phyloP scores from a whole-genome alignment of 2,888 invertebrate species.

The Microplitis deprimator region DNA sequence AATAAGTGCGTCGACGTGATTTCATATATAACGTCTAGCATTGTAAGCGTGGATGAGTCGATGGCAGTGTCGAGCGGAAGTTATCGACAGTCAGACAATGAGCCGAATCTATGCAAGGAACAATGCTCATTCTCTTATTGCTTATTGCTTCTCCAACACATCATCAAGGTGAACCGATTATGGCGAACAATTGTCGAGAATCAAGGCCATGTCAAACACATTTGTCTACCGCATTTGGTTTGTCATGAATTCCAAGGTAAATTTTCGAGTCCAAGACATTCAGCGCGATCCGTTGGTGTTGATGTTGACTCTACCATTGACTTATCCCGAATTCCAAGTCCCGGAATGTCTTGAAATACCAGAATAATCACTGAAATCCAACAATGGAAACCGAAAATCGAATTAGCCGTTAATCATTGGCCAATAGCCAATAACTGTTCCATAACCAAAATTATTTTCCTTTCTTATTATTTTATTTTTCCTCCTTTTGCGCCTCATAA shows the following conservation, averaged over 20 bases:
- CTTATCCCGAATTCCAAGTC: constrained; percentile 31
- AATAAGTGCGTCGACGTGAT: constrained; percentile 49
- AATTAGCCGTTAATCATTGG: neutral
- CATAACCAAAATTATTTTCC: neutral
- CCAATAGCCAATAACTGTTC: neutral
- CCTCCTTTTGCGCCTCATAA: constrained; percentile 8
- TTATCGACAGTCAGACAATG: constrained; percentile 62
- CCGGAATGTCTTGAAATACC: constrained; percentile 21
- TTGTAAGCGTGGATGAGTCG: constrained; percentile 5
- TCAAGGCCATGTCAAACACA: constrained; percentile 54
- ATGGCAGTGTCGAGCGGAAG: constrained; percentile 55
- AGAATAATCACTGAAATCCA: neutral
- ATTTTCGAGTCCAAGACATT: constrained; percentile 18
- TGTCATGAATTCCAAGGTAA: constrained; percentile 24
- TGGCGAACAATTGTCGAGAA: constrained; percentile 55
- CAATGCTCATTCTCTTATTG: constrained; percentile 59
- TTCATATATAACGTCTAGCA: constrained; percentile 17
- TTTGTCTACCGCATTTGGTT: constrained; percentile 49
- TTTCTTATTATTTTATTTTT: neutral
- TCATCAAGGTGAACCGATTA: constrained; percentile 57
- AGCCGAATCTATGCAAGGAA: constrained; percentile 59
- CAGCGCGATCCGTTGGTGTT: neutral
- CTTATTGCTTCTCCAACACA: constrained; percentile 51
- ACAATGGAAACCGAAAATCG: neutral
- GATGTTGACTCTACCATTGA: constrained; percentile 12